Base-by-base conservation (phyloP, 2,113 vertebrate species). In the Protomyctophum bolini region DNA sequence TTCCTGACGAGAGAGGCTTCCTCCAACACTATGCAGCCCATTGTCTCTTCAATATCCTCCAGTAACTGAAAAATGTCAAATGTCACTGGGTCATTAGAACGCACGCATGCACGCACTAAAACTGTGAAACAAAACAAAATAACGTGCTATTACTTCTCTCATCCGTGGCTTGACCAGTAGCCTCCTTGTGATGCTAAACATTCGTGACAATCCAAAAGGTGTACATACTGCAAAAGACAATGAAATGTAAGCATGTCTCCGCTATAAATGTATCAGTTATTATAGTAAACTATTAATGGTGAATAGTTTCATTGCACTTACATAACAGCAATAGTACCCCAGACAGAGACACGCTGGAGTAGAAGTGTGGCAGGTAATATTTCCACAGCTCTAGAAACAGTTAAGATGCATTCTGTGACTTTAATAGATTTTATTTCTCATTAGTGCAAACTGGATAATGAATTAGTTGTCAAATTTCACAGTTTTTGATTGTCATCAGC, bases 131-230 rank as follows among this genome's bases (percentile, higher is more conserved):
- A 21, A 21, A 21, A 21, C 21, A 21, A 21, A 21, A 21, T 2
- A 21, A 21, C 21, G 21, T 21, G 21, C 21, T 21, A 21, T 21
- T 21, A 21, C 21, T 21, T 21, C 33, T 41, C 33, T 84, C 88
- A 97, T 95, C 93, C 92, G 86, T 29, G 95, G 95, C 74, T 97
- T 97, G 73, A 96, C 95, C 80, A 97, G 87, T 69, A 96, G 88
- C 73, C 93, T 93, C 75, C 95, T 95, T 0, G 94, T 97, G 83
- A 97, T 88, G 0, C 93, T 94, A 86, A 97, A 97, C 93, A 96
- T 96, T 15, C 87, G 94, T 21, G 93, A 95, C 21, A 96, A 92
- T 60, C 95, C 95, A 0, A 96, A 91, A 0, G 95, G 95, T 6
- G 95, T 96, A 83, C 93, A 96, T 72, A 96, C 95, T 97, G 91